phyloP scores from a whole-genome alignment of 2,888 invertebrate genomes.

The Arctia plantaginis region DNA sequence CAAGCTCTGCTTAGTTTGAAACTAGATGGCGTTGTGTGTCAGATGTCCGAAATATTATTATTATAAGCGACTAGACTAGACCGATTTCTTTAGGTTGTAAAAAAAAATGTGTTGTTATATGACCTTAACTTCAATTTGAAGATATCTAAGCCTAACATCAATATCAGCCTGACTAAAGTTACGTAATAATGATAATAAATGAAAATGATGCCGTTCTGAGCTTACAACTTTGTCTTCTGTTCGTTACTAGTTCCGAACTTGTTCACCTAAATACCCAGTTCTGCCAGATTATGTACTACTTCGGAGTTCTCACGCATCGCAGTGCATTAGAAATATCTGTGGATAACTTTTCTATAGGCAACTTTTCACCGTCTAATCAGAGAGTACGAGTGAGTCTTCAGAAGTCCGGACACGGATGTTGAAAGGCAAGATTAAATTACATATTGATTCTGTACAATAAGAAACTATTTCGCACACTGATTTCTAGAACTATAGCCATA shows the following conservation, averaged over 20 bases:
- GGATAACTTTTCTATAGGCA: background rate
- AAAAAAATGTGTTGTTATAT: too few relatives aligned
- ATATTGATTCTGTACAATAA: background rate
- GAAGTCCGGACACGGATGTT: background rate
- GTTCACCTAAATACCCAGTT: slow-evolving; percentile 11
- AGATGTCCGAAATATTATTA: too few relatives aligned
- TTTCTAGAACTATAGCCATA: background rate
- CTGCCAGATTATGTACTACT: background rate
- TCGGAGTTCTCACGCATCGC: background rate
- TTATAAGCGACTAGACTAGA: too few relatives aligned
- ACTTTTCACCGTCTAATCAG: background rate
- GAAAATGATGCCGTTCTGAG: slow-evolving; percentile 9
- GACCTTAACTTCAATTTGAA: background rate
- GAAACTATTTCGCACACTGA: background rate
- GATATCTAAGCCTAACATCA: too few relatives aligned
- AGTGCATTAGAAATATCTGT: background rate
- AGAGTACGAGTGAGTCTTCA: background rate
- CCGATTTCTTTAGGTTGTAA: too few relatives aligned
- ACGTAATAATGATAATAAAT: slow-evolving; percentile 22
- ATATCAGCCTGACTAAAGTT: background rate
- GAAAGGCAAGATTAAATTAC: background rate
- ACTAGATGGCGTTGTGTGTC: too few relatives aligned
- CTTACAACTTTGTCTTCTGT: slow-evolving; percentile 21
- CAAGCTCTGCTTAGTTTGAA: too few relatives aligned
- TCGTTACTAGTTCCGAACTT: slow-evolving; percentile 16